A percentile compares a stretch with the other conserved stretches of the same genome.
phyloP scores from a whole-genome alignment of 2,113 vertebrate genomes.

The Donacobius atricapilla region DNA sequence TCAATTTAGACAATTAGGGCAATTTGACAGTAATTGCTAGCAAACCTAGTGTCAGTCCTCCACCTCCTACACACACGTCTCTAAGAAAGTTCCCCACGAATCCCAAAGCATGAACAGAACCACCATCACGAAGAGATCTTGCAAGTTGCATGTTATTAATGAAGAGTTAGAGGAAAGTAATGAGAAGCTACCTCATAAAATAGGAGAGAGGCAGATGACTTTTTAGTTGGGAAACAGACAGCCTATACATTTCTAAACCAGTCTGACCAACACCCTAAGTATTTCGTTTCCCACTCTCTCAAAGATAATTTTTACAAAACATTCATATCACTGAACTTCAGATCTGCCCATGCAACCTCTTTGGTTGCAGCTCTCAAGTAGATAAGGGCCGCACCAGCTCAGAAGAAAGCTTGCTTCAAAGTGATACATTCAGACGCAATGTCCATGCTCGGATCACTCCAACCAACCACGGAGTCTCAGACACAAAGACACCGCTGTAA shows the following conservation, averaged over 20 bases:
- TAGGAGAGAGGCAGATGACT: not conserved
- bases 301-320: not conserved
- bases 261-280: not conserved
- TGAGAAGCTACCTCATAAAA: not conserved
- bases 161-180: not conserved
- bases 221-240: not conserved
- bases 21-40: not conserved
- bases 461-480: not conserved
- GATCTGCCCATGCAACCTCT: not conserved
- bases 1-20: not conserved
- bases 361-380: not conserved
- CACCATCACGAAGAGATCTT: not conserved
- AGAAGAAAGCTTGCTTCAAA: not conserved
- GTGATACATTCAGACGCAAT: not conserved
- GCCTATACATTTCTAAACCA: not conserved
- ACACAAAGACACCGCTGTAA: not conserved
- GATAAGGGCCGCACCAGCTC: accelerated
- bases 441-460: accelerated
- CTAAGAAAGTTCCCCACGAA: not conserved
- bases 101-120: not conserved
- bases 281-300: not conserved
- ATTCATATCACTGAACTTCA: not conserved
- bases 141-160: not conserved
- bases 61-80: not conserved
- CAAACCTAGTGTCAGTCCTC: not conserved